Evolutionary conservation across 2,888 invertebrate species (phyloP).

Genomic region (Melanotus villosus): DNA sequence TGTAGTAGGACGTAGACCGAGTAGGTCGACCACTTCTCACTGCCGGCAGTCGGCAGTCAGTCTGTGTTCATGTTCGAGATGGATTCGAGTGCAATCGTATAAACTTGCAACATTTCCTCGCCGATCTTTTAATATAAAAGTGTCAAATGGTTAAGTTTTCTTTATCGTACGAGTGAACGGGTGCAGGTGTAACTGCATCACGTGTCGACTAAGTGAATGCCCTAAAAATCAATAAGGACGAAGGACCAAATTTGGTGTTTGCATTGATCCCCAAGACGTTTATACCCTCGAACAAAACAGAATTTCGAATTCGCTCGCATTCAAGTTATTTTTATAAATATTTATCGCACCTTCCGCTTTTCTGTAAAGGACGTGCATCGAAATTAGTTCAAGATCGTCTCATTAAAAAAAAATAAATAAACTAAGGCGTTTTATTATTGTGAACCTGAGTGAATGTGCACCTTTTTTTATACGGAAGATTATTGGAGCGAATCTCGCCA

Average conservation of each 20-base stretch:
- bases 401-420: slow-evolving; percentile 15
- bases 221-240: slow-evolving; percentile 39
- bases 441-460: slow-evolving; percentile 13
- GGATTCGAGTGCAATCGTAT: not conserved
- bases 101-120: slow-evolving; percentile 14
- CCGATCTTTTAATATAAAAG: not conserved
- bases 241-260: slow-evolving; percentile 19
- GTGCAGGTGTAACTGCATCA: slow-evolving; percentile 1
- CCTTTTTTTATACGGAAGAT: not conserved
- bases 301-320: no score
- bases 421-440: no score
- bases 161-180: slow-evolving; percentile 8
- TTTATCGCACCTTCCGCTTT: slow-evolving; percentile 28
- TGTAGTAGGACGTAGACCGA: slow-evolving; percentile 51
- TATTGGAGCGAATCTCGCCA: slow-evolving; percentile 18
- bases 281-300: not conserved
- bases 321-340: no score
- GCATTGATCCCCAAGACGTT: not conserved
- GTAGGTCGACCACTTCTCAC: slow-evolving; percentile 51
- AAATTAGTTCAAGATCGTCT: slow-evolving; percentile 43
- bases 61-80: slow-evolving; percentile 9
- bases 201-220: not conserved
- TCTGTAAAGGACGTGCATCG: slow-evolving; percentile 25
- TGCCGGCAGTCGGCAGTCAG: slow-evolving; percentile 48
- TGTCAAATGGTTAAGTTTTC: not conserved